Conservation (phyloP, 2,888 invertebrate species). For the Campoplex nolae region DNA sequence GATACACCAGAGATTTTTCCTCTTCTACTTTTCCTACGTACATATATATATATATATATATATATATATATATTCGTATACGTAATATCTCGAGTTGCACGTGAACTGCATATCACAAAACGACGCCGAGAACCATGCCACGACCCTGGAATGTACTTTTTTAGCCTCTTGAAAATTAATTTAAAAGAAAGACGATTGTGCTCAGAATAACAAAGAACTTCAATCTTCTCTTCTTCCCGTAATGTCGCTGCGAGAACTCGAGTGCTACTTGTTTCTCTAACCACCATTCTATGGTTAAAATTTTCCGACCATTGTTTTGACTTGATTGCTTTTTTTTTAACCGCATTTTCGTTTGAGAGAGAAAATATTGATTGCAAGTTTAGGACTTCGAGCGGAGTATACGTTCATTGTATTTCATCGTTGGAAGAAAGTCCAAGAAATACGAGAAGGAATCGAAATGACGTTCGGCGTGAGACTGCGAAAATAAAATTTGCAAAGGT, state of each 20-base stretch:
- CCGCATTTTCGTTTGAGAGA: background rate
- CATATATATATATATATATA: no score
- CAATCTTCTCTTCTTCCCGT: constrained; percentile 16
- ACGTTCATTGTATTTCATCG: background rate
- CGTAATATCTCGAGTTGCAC: constrained; percentile 38
- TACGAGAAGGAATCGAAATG: background rate
- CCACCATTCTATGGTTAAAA: background rate
- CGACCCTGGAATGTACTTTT: constrained; percentile 35
- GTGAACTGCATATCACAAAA: constrained; percentile 52
- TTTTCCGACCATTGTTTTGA: background rate
- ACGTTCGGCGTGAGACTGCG: constrained; percentile 10
- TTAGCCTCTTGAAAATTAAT: constrained; percentile 54
- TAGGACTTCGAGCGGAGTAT: background rate
- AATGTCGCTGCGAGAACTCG: constrained; percentile 45
- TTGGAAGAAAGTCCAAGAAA: background rate
- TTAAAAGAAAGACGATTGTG: constrained; percentile 48
- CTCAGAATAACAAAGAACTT: constrained; percentile 47
- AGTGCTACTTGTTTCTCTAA: constrained; percentile 1
- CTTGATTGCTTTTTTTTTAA: background rate
- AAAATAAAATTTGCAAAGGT: constrained; percentile 32
- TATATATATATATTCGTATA: background rate
- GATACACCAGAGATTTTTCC: constrained; percentile 28
- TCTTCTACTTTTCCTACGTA: background rate
- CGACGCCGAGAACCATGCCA: constrained; percentile 11
- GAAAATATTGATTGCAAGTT: background rate